Evolutionary conservation across 2,888 invertebrate genomes (phyloP).

Genomic region (Eupithecia subfuscata): DNA sequence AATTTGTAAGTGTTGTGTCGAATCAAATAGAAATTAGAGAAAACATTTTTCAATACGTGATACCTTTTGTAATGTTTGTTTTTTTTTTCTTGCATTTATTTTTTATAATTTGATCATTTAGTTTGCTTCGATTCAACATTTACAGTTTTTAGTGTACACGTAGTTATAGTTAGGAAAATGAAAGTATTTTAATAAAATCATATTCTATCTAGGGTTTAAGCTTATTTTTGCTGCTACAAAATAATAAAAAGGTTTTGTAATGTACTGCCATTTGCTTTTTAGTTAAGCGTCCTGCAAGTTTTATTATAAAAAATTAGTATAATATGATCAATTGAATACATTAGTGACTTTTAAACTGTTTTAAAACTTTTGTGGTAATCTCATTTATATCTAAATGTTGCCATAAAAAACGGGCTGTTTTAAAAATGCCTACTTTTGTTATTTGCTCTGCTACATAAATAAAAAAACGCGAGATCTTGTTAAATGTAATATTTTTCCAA

Average conservation of each 20-base stretch:
- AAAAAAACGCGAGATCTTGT: background rate
- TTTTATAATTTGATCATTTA: conserved; percentile 23
- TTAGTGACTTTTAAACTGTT: conserved; percentile 8
- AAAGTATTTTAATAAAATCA: conserved; percentile 44
- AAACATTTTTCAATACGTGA: conserved; percentile 26
- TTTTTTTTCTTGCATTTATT: conserved; percentile 30
- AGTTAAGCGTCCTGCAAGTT: conserved; percentile 29
- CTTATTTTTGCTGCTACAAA: conserved; percentile 32
- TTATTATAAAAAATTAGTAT: conserved; percentile 23
- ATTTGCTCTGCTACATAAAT: background rate
- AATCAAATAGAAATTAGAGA: conserved; percentile 29
- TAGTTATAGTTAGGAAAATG: conserved; percentile 42
- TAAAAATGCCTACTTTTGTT: background rate
- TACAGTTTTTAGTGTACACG: conserved; percentile 41
- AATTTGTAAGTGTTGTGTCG: conserved; percentile 43
- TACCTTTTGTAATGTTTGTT: conserved; percentile 22
- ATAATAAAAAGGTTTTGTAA: conserved; percentile 22
- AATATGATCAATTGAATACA: conserved; percentile 17
- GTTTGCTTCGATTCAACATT: conserved; percentile 41
- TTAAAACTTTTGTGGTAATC: conserved; percentile 3
- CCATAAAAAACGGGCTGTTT: background rate
- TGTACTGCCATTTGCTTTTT: conserved; percentile 33
- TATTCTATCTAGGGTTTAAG: conserved; percentile 31
- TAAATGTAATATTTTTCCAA: background rate
- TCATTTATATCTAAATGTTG: conserved; percentile 4